Evolutionary conservation across 2,797 vertebrate genomes (phyloP).

Genomic region (Craterocephalus amniculus): DNA sequence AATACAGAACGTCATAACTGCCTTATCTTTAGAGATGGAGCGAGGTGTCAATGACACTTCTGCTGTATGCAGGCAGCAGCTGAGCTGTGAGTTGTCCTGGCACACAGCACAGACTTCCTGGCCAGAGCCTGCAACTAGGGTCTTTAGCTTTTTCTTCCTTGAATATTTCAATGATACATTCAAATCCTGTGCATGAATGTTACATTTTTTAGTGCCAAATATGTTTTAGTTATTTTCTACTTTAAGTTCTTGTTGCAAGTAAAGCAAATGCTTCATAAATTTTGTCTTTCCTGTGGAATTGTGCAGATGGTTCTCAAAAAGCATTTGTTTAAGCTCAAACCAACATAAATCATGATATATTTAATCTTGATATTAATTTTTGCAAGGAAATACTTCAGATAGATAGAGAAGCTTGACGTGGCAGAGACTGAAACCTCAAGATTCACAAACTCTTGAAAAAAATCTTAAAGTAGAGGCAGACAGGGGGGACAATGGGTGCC

Average conservation of each 20-base stretch:
- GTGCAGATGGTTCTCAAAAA: background rate
- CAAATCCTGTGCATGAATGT: background rate
- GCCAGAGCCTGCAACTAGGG: constrained; percentile 63
- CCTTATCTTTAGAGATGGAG: constrained; percentile 78
- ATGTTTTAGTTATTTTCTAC: background rate
- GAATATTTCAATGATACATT: constrained; percentile 23
- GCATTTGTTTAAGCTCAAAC: background rate
- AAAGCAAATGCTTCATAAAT: background rate
- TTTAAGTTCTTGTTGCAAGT: background rate
- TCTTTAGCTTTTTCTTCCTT: constrained; percentile 69
- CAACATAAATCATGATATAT: background rate
- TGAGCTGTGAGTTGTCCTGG: constrained; percentile 81
- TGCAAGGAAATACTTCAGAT: background rate
- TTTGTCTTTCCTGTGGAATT: too few species aligned
- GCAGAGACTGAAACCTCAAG: background rate
- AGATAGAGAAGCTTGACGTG: background rate
- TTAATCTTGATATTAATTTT: background rate
- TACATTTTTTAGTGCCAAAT: background rate
- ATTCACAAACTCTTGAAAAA: background rate
- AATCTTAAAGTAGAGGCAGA: background rate
- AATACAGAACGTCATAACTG: constrained; percentile 71
- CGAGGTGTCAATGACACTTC: constrained; percentile 77
- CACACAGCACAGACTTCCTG: constrained; percentile 60
- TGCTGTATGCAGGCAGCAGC: constrained; percentile 76
- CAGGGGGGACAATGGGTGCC: background rate